Conservation (phyloP, 2,888 invertebrate genomes). For the Neelides folsomi region DNA sequence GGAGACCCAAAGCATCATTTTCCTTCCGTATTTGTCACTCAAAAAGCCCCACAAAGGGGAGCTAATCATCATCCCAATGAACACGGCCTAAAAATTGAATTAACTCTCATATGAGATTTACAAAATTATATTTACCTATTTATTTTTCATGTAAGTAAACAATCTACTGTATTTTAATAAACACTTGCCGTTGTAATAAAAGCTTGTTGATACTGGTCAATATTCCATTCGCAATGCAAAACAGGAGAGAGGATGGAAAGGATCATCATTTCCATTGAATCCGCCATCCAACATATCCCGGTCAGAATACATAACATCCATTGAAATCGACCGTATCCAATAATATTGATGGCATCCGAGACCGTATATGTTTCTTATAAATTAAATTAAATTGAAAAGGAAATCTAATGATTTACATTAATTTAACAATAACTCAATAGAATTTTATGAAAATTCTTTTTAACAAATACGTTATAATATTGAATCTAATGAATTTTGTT, state of each 20-base stretch:
- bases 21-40: conserved; percentile 80
- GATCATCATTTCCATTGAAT: conserved; percentile 96
- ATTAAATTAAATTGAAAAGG: no score
- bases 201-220: conserved; percentile 78
- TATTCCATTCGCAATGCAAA: conserved; percentile 84
- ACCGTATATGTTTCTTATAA: conserved; percentile 64
- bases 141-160: no score
- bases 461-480: no score
- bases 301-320: conserved; percentile 69
- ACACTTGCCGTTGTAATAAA: conserved; percentile 64
- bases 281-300: conserved; percentile 86
- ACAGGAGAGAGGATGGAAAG: conserved; percentile 82
- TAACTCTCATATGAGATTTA: no score
- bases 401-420: no score
- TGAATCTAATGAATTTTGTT: no score
- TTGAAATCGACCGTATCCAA: conserved; percentile 79
- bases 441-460: no score
- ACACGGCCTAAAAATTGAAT: conserved; percentile 49
- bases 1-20: conserved; percentile 44
- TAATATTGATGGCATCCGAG: conserved; percentile 67
- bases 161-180: no score
- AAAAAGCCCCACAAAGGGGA: conserved; percentile 89
- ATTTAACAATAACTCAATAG: no score
- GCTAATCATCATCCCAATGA: conserved; percentile 90
- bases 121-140: no score